These are phyloP conservation scores for Meganola albula DNA, from an alignment of 2,888 invertebrate species.

Conservation along the genomic window DNA sequence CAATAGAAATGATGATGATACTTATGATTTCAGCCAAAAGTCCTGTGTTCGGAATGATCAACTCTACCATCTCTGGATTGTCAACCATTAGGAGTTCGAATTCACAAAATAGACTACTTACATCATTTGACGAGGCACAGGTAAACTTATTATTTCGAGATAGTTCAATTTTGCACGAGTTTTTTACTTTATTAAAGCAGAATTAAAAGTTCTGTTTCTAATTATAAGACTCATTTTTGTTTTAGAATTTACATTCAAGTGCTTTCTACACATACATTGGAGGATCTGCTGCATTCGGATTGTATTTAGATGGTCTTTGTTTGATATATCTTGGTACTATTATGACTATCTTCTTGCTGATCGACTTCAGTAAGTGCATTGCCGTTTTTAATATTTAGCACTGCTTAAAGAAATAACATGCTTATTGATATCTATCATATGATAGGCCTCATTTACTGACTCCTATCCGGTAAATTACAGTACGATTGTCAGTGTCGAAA, in stretches of 20 bases:
- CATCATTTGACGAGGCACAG: constrained; percentile 78
- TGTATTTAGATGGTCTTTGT: constrained; percentile 85
- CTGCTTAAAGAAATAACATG: too few relatives aligned
- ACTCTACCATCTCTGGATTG: constrained; percentile 84
- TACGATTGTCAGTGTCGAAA: too few relatives aligned
- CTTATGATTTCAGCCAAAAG: constrained; percentile 79
- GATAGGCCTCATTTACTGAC: too few relatives aligned
- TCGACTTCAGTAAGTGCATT: constrained; percentile 76
- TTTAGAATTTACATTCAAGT: constrained; percentile 82
- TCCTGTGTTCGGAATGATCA: constrained; percentile 88
- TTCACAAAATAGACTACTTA: constrained; percentile 78
- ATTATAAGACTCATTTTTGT: constrained; percentile 10
- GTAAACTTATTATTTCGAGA: constrained; percentile 33
- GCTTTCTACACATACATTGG: constrained; percentile 82
- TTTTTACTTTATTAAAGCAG: background rate
- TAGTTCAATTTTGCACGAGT: background rate
- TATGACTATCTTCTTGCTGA: constrained; percentile 79
- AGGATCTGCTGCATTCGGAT: constrained; percentile 82
- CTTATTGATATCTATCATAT: too few relatives aligned
- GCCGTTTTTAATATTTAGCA: too few relatives aligned
- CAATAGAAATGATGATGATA: background rate
- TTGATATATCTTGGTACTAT: constrained; percentile 81
- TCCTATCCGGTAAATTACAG: too few relatives aligned
- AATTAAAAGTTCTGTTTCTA: constrained; percentile 1
- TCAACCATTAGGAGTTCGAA: constrained; percentile 85